A percentile compares a stretch with the other conserved stretches of the same genome.
phyloP scores from a whole-genome alignment of 2,113 vertebrate genomes.

The Hyperopisus bebe region DNA sequence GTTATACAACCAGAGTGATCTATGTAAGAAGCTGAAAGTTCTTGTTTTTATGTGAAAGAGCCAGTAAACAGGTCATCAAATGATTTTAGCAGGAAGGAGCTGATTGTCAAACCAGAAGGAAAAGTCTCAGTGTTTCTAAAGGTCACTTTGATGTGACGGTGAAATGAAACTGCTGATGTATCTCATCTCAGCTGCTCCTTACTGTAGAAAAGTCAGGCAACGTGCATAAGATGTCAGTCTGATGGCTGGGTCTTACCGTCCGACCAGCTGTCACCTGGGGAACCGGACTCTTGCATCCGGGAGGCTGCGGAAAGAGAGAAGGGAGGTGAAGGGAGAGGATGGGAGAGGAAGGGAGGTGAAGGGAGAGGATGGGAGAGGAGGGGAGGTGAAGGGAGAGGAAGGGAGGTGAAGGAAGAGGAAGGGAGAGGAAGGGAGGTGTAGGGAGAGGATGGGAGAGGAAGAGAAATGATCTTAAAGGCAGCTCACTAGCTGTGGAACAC shows the following conservation, averaged over 20 bases:
- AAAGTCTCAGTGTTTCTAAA: neutral
- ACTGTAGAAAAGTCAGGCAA: neutral
- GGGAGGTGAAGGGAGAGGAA: too few relatives aligned
- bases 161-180: neutral
- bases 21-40: neutral
- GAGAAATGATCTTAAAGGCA: neutral
- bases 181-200: neutral
- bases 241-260: slow-evolving; percentile 54
- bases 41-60: neutral
- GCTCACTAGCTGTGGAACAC: neutral
- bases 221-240: neutral
- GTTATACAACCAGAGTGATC: neutral
- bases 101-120: neutral
- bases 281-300: slow-evolving; percentile 89
- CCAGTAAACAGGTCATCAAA: neutral
- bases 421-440: too few relatives aligned
- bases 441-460: too few relatives aligned
- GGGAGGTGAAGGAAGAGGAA: too few relatives aligned
- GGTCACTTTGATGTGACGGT: neutral
- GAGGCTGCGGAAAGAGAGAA: slow-evolving; percentile 65
- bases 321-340: neutral
- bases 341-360: too few relatives aligned
- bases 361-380: too few relatives aligned
- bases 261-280: slow-evolving; percentile 55
- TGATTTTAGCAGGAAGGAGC: neutral